These are phyloP conservation scores for Peromyscus melanophrys DNA, from an alignment of 2,797 vertebrate species.

Conservation along the genomic window DNA sequence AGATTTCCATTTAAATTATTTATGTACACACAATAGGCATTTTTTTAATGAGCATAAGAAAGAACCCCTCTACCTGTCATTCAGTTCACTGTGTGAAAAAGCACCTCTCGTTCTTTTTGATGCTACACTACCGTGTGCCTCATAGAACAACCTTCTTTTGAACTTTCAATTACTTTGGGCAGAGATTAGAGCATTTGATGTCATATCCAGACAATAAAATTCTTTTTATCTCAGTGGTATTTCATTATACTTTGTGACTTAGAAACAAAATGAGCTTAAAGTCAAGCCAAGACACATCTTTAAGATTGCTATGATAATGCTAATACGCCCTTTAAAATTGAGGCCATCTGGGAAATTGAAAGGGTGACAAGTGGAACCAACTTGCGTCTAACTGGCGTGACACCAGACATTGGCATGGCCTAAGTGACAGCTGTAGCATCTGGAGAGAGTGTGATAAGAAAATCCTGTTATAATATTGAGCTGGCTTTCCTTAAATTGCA, in stretches of 20 bases:
- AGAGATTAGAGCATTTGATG: constrained; percentile 78
- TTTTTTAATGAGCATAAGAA: constrained; percentile 7
- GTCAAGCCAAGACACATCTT: constrained; percentile 84
- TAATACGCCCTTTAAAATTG: constrained; percentile 90
- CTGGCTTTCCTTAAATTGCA: constrained; percentile 86
- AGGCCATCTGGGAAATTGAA: constrained; percentile 90
- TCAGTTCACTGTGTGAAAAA: constrained; percentile 53
- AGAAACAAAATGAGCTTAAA: constrained; percentile 84
- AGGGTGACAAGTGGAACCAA: constrained; percentile 91
- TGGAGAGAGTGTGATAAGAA: constrained; percentile 90
- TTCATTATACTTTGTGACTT: constrained; percentile 84
- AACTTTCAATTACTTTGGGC: constrained; percentile 59
- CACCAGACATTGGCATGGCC: constrained; percentile 87
- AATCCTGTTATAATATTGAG: constrained; percentile 87
- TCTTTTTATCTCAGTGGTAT: constrained; percentile 82
- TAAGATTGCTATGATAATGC: constrained; percentile 90
- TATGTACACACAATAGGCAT: background rate
- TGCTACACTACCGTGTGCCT: background rate
- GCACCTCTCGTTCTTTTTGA: constrained; percentile 27
- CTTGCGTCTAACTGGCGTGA: constrained; percentile 88
- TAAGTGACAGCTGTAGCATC: constrained; percentile 88
- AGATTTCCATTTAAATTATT: constrained; percentile 22
- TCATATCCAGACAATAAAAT: constrained; percentile 75
- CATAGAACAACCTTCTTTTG: constrained; percentile 52
- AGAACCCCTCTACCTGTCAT: background rate